Percentiles rank a stretch among this genome's conserved stretches.
Conservation (phyloP, 1,140 invertebrate species). For the Cephus cinctus region DNA sequence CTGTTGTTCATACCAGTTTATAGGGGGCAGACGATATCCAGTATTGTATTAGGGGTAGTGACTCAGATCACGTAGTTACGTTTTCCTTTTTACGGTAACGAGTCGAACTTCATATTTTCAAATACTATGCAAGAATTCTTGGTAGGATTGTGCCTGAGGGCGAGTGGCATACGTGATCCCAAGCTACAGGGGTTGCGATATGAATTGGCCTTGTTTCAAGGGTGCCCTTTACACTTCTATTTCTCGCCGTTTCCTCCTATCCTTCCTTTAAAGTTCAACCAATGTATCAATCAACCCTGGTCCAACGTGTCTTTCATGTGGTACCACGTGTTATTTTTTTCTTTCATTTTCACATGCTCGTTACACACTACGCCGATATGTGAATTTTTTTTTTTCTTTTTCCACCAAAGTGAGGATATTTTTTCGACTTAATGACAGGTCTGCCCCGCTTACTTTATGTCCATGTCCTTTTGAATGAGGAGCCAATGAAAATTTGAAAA, state of each 20-base stretch:
- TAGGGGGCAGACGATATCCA: background rate
- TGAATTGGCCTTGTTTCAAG: conserved; percentile 45
- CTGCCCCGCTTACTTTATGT: too few species aligned
- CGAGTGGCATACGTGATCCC: conserved; percentile 47
- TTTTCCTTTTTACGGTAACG: background rate
- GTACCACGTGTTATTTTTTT: too few species aligned
- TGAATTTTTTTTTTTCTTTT: too few species aligned
- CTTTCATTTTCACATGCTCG: too few species aligned
- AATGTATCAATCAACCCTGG: conserved; percentile 22
- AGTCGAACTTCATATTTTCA: conserved; percentile 8
- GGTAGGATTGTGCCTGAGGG: conserved; percentile 30
- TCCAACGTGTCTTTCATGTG: conserved; percentile 31
- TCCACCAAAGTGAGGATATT: too few species aligned
- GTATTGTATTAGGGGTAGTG: background rate
- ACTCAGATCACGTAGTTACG: background rate
- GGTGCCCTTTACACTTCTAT: conserved; percentile 29
- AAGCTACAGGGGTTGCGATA: conserved; percentile 34
- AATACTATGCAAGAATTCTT: conserved; percentile 23
- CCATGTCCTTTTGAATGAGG: too few species aligned
- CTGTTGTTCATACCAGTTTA: too few species aligned
- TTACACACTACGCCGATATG: too few species aligned
- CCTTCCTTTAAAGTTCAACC: conserved; percentile 41
- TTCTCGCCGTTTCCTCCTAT: conserved; percentile 21
- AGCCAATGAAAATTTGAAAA: too few species aligned
- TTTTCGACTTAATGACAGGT: too few species aligned